phyloP scores from a whole-genome alignment of 2,888 invertebrate genomes.

The Halictus ligatus region DNA sequence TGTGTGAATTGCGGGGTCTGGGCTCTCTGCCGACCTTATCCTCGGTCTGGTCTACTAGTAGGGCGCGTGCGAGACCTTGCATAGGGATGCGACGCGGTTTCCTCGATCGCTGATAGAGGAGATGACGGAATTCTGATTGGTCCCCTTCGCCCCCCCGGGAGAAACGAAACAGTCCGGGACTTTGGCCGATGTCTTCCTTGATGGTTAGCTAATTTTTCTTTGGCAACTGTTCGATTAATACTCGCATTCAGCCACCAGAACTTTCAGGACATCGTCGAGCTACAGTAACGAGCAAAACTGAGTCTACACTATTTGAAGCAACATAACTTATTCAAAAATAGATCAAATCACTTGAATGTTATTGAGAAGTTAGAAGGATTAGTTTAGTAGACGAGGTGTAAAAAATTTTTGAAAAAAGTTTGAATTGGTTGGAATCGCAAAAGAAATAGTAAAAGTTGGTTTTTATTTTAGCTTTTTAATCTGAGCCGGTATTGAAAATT shows the following conservation, averaged over 20 bases:
- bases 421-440: too few species aligned
- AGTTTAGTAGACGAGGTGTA: too few species aligned
- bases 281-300: too few species aligned
- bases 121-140: slow-evolving; percentile 19
- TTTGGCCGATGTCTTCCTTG: neutral
- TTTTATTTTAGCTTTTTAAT: too few species aligned
- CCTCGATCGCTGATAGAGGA: slow-evolving; percentile 46
- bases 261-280: neutral
- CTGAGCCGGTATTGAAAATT: too few species aligned
- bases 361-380: too few species aligned
- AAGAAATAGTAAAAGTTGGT: too few species aligned
- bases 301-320: too few species aligned
- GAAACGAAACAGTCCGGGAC: neutral
- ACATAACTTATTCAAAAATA: too few species aligned
- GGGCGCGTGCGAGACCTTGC: slow-evolving; percentile 52
- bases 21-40: slow-evolving; percentile 43
- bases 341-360: too few species aligned
- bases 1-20: slow-evolving; percentile 78
- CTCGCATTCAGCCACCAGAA: neutral
- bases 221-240: neutral
- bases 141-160: neutral
- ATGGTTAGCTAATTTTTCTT: neutral
- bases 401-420: too few species aligned
- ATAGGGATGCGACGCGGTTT: slow-evolving; percentile 33
- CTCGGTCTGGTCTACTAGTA: slow-evolving; percentile 20